Percentiles rank a stretch among this genome's conserved stretches.
Evolutionary conservation across 1,140 invertebrate species (phyloP).

Genomic region (Atta colombica): DNA sequence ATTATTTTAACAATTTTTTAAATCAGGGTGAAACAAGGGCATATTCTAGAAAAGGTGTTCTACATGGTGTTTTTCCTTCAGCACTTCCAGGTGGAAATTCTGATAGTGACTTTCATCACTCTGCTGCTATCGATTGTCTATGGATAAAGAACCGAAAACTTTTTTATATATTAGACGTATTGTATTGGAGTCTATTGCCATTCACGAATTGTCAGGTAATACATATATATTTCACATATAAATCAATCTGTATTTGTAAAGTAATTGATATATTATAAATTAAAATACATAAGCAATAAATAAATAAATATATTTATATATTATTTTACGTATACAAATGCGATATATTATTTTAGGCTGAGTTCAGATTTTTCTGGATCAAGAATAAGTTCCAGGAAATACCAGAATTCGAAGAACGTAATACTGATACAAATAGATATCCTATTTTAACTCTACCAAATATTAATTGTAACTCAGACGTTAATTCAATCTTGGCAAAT

Average conservation of each 20-base stretch:
- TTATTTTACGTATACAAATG: conserved; percentile 5
- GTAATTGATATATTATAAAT: not conserved
- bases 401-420: conserved; percentile 82
- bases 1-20: conserved; percentile 76
- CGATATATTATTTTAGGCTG: conserved; percentile 87
- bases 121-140: conserved; percentile 93
- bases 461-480: conserved; percentile 83
- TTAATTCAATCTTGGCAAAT: conserved; percentile 80
- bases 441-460: conserved; percentile 86
- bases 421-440: conserved; percentile 86
- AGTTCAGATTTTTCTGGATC: conserved; percentile 93
- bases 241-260: not conserved
- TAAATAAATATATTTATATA: conserved; percentile 67
- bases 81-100: conserved; percentile 92
- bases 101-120: conserved; percentile 79
- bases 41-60: conserved; percentile 91
- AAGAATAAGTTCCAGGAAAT: conserved; percentile 89
- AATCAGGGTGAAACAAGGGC: conserved; percentile 90
- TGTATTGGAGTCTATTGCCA: conserved; percentile 93
- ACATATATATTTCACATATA: not conserved
- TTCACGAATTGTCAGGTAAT: conserved; percentile 93
- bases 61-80: conserved; percentile 87
- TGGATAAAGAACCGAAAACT: conserved; percentile 89
- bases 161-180: conserved; percentile 93
- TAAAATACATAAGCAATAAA: not conserved